Evolutionary conservation across 2,888 invertebrate species (phyloP).

Genomic region (Yponomeuta cagnagella): DNA sequence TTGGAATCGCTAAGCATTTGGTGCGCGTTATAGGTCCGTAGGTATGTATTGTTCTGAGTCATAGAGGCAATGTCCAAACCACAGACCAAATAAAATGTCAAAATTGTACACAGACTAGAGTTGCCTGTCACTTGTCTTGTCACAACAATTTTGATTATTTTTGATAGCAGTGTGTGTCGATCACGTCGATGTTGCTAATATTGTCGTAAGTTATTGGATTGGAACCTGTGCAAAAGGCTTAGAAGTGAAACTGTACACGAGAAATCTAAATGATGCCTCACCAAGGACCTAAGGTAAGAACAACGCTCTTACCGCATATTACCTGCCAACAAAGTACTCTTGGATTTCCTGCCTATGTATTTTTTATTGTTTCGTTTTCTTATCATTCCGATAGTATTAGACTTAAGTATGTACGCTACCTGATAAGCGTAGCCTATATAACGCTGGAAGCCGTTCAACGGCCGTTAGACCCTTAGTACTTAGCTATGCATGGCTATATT

Average conservation of each 20-base stretch:
- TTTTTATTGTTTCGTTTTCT: conserved; percentile 34
- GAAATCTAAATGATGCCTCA: neutral
- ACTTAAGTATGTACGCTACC: conserved; percentile 49
- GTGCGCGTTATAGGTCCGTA: too few relatives aligned
- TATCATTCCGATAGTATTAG: conserved; percentile 35
- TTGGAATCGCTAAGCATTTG: too few relatives aligned
- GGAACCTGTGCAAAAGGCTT: neutral
- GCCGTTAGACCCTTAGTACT: conserved; percentile 43
- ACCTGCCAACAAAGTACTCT: neutral
- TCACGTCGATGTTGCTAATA: neutral
- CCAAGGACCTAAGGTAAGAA: neutral
- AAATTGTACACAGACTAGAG: too few relatives aligned
- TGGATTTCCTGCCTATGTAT: conserved; percentile 13
- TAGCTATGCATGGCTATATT: conserved; percentile 47
- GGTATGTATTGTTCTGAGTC: too few relatives aligned
- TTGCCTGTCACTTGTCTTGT: neutral
- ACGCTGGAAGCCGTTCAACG: conserved; percentile 56
- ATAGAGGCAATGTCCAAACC: too few relatives aligned
- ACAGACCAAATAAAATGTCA: too few relatives aligned
- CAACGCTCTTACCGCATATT: neutral
- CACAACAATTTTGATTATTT: neutral
- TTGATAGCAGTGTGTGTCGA: neutral
- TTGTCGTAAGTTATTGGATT: too few relatives aligned
- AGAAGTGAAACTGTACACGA: neutral
- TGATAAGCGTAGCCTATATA: conserved; percentile 67